Evolutionary conservation across 1,140 invertebrate species (phyloP), one percentile per base, ranked within the genome.

Genomic region (Penaeus vannamei): DNA sequence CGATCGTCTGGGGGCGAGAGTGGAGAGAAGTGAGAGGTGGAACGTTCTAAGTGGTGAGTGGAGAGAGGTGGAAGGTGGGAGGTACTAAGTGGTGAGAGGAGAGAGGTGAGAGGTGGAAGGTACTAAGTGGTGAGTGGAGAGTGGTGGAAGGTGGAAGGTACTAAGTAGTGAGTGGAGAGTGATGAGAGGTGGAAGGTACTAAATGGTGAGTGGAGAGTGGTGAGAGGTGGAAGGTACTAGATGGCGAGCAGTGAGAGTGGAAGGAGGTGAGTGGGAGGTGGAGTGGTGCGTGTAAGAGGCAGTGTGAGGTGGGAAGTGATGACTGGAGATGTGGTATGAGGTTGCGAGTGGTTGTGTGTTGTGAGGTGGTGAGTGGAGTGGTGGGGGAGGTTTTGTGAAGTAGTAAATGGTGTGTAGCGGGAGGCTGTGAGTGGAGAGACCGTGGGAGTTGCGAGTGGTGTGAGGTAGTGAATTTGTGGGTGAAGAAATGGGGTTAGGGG

Each of bases 1-100:
- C 22, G 32, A 87, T 79, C 4, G 77, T 87, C 85, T 87, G 77
- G 0, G 14, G 60, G 22, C 17, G 32, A 36, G 72, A 23, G 77
- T 36, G 42, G 79, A 42, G 46, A 42, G 42, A 10, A 26, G 79
- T 53, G 79, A 42, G 46, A 53, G 79, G 46, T 26, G 46, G 32
- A 5, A 53, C 23, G 17, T 19, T 12, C 8, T 53, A 46, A 46
- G 23, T 36, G n/a, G 79, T 46, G 29, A 12, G 46, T n/a, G 20
- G 26, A 36, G 60, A 12, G 20, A 12, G 26, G n/a, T 10, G 12
- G 12, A 17, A 26, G 23, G 46, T 29, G 36, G 36, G 3, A 23
- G 22, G 36, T 26, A 79, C 5, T 26, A 8, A 10, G 8, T 42
- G 1, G 4, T 42, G 14, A 29, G 22, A 5, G 32, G 77, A 22